These are phyloP conservation scores for Montipora efflorescens DNA, from an alignment of 64 coral and sea anemone species.

Conservation along the genomic window DNA sequence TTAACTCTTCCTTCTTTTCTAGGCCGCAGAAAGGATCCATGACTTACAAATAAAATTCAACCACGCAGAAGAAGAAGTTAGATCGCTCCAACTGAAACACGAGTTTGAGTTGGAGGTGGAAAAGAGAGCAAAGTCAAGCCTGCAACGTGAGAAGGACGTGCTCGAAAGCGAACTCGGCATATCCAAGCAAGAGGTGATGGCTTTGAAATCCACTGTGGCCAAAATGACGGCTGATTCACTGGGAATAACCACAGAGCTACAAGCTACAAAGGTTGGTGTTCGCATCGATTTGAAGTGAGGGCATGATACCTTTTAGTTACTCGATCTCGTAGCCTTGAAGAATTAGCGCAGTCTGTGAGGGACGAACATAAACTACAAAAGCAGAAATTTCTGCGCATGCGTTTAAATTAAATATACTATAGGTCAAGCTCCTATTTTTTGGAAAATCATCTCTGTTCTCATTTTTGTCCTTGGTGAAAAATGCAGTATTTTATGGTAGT, in stretches of 20 bases:
- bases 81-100: slow-evolving; percentile 76
- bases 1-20: neutral
- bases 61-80: slow-evolving; percentile 73
- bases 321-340: too few relatives aligned
- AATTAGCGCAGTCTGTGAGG: too few relatives aligned
- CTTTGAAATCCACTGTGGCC: slow-evolving; percentile 73
- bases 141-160: slow-evolving; percentile 57
- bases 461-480: too few relatives aligned
- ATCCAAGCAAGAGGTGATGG: slow-evolving; percentile 72
- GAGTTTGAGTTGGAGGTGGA: slow-evolving; percentile 91
- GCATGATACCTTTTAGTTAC: too few relatives aligned
- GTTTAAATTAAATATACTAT: too few relatives aligned
- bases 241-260: slow-evolving; percentile 84
- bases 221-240: slow-evolving; percentile 83
- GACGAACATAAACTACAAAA: too few relatives aligned
- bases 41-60: slow-evolving; percentile 67
- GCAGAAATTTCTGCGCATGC: too few relatives aligned
- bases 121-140: slow-evolving; percentile 64
- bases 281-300: too few relatives aligned
- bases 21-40: slow-evolving; percentile 77
- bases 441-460: too few relatives aligned
- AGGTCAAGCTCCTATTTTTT: too few relatives aligned
- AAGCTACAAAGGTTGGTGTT: slow-evolving; percentile 85
- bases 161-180: slow-evolving; percentile 72
- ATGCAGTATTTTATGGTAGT: too few relatives aligned